These are phyloP conservation scores for Chaetophractus vellerosus DNA, from an alignment of 2,797 vertebrate species.

Conservation along the genomic window DNA sequence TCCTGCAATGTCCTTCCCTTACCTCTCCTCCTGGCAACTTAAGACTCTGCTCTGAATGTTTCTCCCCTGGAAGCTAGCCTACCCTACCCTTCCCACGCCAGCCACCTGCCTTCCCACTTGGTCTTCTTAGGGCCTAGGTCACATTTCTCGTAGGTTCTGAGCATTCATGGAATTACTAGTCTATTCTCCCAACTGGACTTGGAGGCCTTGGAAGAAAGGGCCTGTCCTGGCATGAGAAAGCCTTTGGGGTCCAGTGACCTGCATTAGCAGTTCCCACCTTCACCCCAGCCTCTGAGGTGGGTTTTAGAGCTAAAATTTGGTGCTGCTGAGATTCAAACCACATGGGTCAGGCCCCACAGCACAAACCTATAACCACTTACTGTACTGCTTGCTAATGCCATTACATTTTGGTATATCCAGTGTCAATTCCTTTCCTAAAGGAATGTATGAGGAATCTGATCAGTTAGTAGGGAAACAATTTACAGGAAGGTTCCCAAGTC, in stretches of 20 bases:
- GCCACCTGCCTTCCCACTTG: background rate
- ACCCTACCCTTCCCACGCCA: background rate
- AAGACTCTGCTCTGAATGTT: background rate
- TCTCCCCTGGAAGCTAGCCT: background rate
- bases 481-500: background rate
- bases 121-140: background rate
- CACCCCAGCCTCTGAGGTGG: background rate
- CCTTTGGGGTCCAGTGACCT: background rate
- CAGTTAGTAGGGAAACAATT: background rate
- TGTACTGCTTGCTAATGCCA: background rate
- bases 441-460: background rate
- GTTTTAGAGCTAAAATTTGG: background rate
- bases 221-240: background rate
- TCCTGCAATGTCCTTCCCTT: background rate
- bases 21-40: background rate
- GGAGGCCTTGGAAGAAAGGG: fast-evolving
- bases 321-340: background rate
- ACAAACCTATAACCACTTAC: background rate
- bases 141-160: background rate
- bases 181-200: background rate
- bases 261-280: background rate
- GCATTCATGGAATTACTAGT: background rate
- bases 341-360: fast-evolving
- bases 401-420: background rate
- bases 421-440: background rate